Base-by-base conservation (phyloP, 2,888 invertebrate species). In the Machimus atricapillus region DNA sequence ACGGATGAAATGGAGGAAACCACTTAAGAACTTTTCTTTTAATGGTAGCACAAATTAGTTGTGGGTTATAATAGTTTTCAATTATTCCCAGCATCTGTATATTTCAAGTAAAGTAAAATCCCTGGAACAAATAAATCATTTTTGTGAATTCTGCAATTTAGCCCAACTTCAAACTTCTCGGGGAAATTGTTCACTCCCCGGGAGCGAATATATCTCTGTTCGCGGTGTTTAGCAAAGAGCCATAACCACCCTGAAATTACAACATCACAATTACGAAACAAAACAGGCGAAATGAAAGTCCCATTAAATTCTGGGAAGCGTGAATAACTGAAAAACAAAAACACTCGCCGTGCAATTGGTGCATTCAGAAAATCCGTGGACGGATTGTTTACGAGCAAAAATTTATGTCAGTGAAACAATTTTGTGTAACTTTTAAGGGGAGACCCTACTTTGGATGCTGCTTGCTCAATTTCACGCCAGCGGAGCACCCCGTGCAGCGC, bases 351-450 rank as follows among this genome's bases (percentile, higher is more conserved):
- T 66, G 66, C 66, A 66, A 66, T 66, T 27, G 66, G 66, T 66
- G 66, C 66, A 66, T 66, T 66, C 27, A 66, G 66, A 66, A 56
- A 66, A 23, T 23, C 23, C 12, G 66, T 4, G 66, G 27, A 66
- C 66, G 66, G 66, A 66, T 66, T 66, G 66, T 52, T 79, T 79
- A 79, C 52, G 79, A 79, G 52, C 79, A n/a, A 52, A 52, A 46
- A 79, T 79, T 79, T 79, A 79, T 79, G 46, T 46, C 79, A 79
- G 79, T 23, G 52, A 79, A 79, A 79, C 79, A 46, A 52, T 79
- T 79, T 79, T 52, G 52, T 79, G 16, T 52, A 79, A 79, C 79
- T 79, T 34, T 79, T 46, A 16, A n/a, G 34, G 34, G 37, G 34
- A 76, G 37, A 37, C 37, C 52, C 66, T 66, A 27, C 66, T 66